Base-by-base conservation (phyloP, 1,140 invertebrate genomes). In the Drosophila nasuta region DNA sequence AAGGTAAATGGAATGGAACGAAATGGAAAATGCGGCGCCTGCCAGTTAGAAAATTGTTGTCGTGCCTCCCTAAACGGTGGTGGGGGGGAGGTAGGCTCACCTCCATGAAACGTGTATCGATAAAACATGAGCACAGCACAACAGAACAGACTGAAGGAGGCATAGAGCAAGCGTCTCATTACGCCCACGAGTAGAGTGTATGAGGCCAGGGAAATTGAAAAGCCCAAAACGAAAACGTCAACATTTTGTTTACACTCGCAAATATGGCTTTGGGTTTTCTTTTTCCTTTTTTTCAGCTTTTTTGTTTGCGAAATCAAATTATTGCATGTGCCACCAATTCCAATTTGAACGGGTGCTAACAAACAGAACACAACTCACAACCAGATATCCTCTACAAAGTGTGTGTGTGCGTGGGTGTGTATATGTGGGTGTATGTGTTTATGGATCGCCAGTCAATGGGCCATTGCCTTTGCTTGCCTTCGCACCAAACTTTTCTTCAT, bases 271-370 rank as follows among this genome's bases (percentile, higher is more conserved):
- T 57, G 58, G 59, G 45, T 5, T 46, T 33, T 1, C 8, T 65
- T 64, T 60, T 54, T 2, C 13, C 11, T 28, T 1, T 52, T 46
- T 56, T 10, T 33, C 28, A 17, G 17, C 25, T 25, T 28, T 51
- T 58, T 59, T 58, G 45, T 64, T 71, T 52, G 62, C 67, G 57
- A 82, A 82, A 82, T 82, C 81, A 82, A 82, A 82, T 82, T 85
- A 82, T 82, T 85, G 81, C 81, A 82, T 83, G 81, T 83, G 81
- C 82, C 81, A 83, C 73, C 79, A 73, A 80, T 70, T 72, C 65
- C 79, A 66, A 82, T 80, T 83, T 68, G 33, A 66, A 41, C 2
- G 57, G 67, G 67, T 80, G 81, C 79, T 77, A 66, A 65, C 70
- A 79, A 51, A 57, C 54, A 60, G 75, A 51, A 51, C 59, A 59